Evolutionary conservation across 2,888 invertebrate species (phyloP), one percentile per base, ranked within the genome.

Genomic region (Lepidochitona cinerea): DNA sequence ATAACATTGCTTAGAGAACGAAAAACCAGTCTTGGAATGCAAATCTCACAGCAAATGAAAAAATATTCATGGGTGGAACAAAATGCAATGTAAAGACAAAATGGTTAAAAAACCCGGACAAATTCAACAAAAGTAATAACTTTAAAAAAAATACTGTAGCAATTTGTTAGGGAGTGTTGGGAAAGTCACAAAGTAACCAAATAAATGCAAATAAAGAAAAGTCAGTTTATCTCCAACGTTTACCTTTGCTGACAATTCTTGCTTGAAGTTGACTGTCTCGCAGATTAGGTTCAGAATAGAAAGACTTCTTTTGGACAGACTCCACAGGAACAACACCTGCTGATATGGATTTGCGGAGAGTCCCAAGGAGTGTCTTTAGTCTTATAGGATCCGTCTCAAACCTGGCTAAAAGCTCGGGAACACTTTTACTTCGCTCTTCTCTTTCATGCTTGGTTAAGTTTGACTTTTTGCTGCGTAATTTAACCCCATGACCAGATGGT

Each of bases 321-420:
- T 85, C 83, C 23, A 78, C 76, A 26, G 76, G 74, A 41, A 86
- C 78, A 7, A 73, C 79, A 36, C 85, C 85, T 26, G 81, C 86
- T 0, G 86, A 86, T 0, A 82, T 84, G 72, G 83, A 87, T 68
- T 84, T 86, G 29, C 85, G 71, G 66, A 85, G 73, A 29, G 78
- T 75, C 33, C 72, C 74, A 9, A 83, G 70, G 69, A 66, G 14
- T 12, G 78, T 82, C 32, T 78, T 77, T 9, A 81, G 53, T 12
- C 82, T 74, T 37, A 79, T 68, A 6, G 79, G 80, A 71, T 83
- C 73, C 6, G 80, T 72, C 74, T 86, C 85, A 73, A 85, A 86
- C 32, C 80, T 78, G n/a, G 84, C 82, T 14, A 85, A 78, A 5
- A 86, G 81, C 76, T 86, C 86, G 75, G 86, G 86, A 76, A 87